A percentile compares a stretch with the other conserved stretches of the same genome.
phyloP scores from a whole-genome alignment of 1,140 invertebrate species.

The Apis dorsata region DNA sequence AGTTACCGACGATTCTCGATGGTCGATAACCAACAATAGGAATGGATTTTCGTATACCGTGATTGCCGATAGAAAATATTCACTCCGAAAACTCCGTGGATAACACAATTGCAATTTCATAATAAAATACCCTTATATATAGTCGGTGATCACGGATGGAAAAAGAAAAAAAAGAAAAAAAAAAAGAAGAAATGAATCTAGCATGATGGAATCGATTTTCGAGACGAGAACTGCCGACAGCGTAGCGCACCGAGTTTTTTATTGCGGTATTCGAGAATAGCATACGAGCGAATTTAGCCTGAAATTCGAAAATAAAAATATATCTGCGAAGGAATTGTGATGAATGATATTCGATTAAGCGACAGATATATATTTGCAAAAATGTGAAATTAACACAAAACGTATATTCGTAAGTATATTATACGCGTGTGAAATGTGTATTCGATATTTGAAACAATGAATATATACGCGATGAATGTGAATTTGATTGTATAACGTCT shows the following conservation, averaged over 20 bases:
- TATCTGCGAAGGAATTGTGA: not conserved
- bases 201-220: slow-evolving; percentile 53
- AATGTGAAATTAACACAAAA: not conserved
- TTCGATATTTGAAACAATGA: too few species aligned
- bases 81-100: slow-evolving; percentile 40
- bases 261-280: slow-evolving; percentile 34
- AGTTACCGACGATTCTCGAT: slow-evolving; percentile 61
- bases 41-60: slow-evolving; percentile 34
- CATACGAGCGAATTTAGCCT: slow-evolving; percentile 29
- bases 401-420: not conserved
- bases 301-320: not conserved
- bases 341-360: not conserved
- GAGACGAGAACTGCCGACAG: slow-evolving; percentile 31
- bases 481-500: not conserved
- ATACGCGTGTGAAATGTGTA: too few species aligned
- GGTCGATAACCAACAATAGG: slow-evolving; percentile 55
- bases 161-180: slow-evolving; percentile 4
- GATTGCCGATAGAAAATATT: slow-evolving; percentile 22
- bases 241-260: slow-evolving; percentile 21
- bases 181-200: not conserved
- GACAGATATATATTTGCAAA: not conserved
- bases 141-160: slow-evolving; percentile 30
- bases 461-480: too few species aligned
- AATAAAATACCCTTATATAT: slow-evolving; percentile 8
- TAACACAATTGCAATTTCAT: slow-evolving; percentile 46